These are phyloP conservation scores for Brevimyrus niger DNA, from an alignment of 2,113 vertebrate species.

Conservation along the genomic window DNA sequence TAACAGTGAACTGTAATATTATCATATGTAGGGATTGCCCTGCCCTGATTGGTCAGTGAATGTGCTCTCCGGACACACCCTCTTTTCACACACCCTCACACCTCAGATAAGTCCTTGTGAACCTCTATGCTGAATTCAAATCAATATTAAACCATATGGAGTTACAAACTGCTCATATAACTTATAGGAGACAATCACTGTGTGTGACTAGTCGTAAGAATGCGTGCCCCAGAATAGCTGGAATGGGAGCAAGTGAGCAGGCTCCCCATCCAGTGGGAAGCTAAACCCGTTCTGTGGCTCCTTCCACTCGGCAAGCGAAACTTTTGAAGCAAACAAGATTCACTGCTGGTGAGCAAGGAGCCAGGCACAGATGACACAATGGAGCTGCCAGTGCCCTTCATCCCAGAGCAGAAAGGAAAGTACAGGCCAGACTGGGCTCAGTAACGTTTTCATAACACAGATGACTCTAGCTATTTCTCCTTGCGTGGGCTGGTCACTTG, in stretches of 20 bases:
- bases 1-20: no score
- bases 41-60: no score
- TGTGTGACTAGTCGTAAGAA: neutral
- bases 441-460: neutral
- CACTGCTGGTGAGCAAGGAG: neutral
- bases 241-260: neutral
- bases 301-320: neutral
- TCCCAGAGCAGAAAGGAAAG: neutral
- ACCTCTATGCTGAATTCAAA: neutral
- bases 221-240: neutral
- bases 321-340: neutral
- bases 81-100: no score
- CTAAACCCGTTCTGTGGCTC: neutral
- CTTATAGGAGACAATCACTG: neutral
- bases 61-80: no score
- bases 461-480: neutral
- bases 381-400: neutral
- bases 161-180: neutral
- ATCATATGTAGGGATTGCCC: no score
- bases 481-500: neutral
- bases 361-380: neutral
- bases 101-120: neutral
- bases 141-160: neutral
- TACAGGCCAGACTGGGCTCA: neutral
- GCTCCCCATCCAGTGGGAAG: neutral